Base-by-base conservation (phyloP, 2,888 invertebrate species). In the Tolmerus cingulatus region DNA sequence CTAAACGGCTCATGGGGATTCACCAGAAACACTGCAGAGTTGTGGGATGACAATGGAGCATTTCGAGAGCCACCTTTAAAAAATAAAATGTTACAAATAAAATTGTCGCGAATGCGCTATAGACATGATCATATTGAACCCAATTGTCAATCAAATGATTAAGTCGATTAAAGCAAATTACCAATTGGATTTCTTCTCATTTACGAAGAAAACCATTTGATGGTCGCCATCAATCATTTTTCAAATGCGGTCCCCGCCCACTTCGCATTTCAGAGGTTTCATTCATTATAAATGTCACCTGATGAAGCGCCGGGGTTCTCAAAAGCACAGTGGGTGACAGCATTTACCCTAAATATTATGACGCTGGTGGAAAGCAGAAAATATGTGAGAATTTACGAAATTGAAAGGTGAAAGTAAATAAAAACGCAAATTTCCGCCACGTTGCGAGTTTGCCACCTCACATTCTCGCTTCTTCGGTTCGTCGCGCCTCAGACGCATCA, bases 341-440 rank as follows among this genome's bases (percentile, higher is more conserved):
- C 66, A 12, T 66, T 66, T 66, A 66, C 66, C 66, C 27, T 66
- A 66, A 66, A 66, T 66, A 23, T 66, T 19, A 27, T 66, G 27
- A 23, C 27, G 66, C 12, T 66, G 8, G 27, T 2, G 27, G 27
- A 66, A 66, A 66, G 66, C 27, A 66, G 66, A 66, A 66, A 66
- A 66, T 66, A 66, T 66, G 66, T 27, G 27, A 9, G 27, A 79
- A 79, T 79, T 79, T 46, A 7, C 14, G 1, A 78, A 78, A 78
- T 78, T 78, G 78, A 79, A 79, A 79, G 51, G 79, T 30, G 79
- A 51, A 79, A 79, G 79, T 34, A 79, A 79, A 79, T 79, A 79
- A 79, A 79, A 46, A 23, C 46, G n/a, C n/a, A 76, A 37, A 76
- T 37, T 76, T 37, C 34, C 16, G 76, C 76, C 76, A 76, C 76